Evolutionary conservation across 2,113 vertebrate genomes (phyloP).

Genomic region (Elanus axillaris): DNA sequence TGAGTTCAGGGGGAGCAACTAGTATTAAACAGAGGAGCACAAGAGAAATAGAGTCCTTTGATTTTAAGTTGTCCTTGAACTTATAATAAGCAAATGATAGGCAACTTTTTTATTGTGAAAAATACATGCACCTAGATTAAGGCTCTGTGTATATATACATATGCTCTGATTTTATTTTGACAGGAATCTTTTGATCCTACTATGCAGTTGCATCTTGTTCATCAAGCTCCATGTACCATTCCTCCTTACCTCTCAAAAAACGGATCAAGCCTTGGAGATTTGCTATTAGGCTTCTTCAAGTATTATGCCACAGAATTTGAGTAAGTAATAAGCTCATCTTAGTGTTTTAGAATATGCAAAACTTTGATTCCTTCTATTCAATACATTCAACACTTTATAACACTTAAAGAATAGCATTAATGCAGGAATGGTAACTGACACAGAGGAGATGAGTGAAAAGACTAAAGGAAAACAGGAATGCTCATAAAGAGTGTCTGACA

Average conservation of each 20-base stretch:
- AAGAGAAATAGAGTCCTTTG: background rate
- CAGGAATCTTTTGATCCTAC: conserved; percentile 87
- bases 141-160: background rate
- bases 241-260: conserved; percentile 88
- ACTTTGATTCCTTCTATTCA: background rate
- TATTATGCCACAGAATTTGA: conserved; percentile 93
- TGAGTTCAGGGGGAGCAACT: background rate
- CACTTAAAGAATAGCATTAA: background rate
- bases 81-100: background rate
- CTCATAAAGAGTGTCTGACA: background rate
- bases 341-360: background rate
- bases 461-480: background rate
- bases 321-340: conserved; percentile 71
- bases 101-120: background rate
- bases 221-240: conserved; percentile 77
- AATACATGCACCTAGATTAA: background rate
- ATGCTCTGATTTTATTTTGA: conserved; percentile 47
- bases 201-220: conserved; percentile 86
- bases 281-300: conserved; percentile 91
- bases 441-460: background rate
- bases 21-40: background rate
- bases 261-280: conserved; percentile 84
- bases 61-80: background rate
- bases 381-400: background rate
- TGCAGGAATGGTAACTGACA: background rate